Evolutionary conservation across 2,113 vertebrate genomes (phyloP), one percentile per base, ranked within the genome.

Genomic region (Sapajus apella): DNA sequence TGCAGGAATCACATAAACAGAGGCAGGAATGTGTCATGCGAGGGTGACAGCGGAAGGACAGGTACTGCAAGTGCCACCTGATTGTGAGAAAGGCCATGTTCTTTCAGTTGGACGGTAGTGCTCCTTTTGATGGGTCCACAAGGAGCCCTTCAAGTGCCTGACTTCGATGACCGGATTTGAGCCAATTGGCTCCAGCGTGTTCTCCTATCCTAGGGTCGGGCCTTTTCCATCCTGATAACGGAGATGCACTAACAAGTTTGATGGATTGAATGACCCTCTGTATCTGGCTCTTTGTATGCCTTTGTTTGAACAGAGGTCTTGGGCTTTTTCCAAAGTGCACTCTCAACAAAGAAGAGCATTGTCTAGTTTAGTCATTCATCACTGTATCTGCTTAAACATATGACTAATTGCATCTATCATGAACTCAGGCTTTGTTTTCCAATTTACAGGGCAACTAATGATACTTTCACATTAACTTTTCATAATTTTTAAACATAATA

Each of bases 301-400:
- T 96, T 92, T 90, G 40, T 90, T 88, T 58, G 47, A 8, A 84
- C 25, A 91, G 55, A 81, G 8, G 27, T 94, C 55, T 75, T 91
- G 18, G 37, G 70, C 75, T 81, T 87, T 96, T 84, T 64, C 82
- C 50, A 83, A 95, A 96, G 23, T n/a, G 5, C 4, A 79, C 61
- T 75, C 16, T 86, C 1, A 77, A 40, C 21, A 80, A 70, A 83
- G 5, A 52, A 79, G 7, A 84, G 2, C 43, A 37, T 88, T 77
- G 14, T 73, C 79, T 88, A 5, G 76, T 75, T 77, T 81, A n/a
- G n/a, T 72, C 85, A 61, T 88, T 93, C n/a, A 76, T 83, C 35
- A 84, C 9, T 87, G 13, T 79, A 14, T 75, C 35, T 61, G 8
- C 25, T 90, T 92, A 83, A 84, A 61, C 40, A 2, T 80, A 68